Evolutionary conservation across 2,797 vertebrate genomes (phyloP).

Genomic region (Melanogrammus aeglefinus): DNA sequence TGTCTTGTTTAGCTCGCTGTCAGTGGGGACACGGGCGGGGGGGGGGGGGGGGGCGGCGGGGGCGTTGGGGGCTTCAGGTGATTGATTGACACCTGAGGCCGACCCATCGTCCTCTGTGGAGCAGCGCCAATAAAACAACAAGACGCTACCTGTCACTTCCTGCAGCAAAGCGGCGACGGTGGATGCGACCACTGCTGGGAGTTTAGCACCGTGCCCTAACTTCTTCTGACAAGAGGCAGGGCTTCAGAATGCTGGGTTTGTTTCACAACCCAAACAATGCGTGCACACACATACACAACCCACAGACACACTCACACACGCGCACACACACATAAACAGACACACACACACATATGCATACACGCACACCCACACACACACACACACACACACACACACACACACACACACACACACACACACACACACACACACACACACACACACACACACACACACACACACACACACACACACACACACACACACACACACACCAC

Average conservation of each 20-base stretch:
- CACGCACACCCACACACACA: constrained; percentile 6
- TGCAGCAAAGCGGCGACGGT: constrained; percentile 27
- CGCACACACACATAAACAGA: constrained; percentile 3
- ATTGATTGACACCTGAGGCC: constrained; percentile 48
- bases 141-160: constrained; percentile 43
- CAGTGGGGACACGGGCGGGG: background rate
- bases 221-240: constrained; percentile 43
- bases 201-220: constrained; percentile 30
- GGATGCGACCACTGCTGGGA: constrained; percentile 20
- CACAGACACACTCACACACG: background rate
- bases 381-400: background rate
- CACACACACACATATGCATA: background rate
- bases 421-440: constrained; percentile 5
- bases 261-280: constrained; percentile 6
- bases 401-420: constrained; percentile 8
- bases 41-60: background rate
- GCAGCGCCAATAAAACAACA: constrained; percentile 57
- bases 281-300: no score
- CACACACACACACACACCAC: background rate
- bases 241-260: constrained; percentile 33
- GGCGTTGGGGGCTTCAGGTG: constrained; percentile 50
- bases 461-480: background rate
- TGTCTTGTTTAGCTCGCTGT: constrained; percentile 30
- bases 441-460: constrained; percentile 8
- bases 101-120: constrained; percentile 39